Evolutionary conservation across 2,888 invertebrate species (phyloP).

Genomic region (Andrena flavipes): DNA sequence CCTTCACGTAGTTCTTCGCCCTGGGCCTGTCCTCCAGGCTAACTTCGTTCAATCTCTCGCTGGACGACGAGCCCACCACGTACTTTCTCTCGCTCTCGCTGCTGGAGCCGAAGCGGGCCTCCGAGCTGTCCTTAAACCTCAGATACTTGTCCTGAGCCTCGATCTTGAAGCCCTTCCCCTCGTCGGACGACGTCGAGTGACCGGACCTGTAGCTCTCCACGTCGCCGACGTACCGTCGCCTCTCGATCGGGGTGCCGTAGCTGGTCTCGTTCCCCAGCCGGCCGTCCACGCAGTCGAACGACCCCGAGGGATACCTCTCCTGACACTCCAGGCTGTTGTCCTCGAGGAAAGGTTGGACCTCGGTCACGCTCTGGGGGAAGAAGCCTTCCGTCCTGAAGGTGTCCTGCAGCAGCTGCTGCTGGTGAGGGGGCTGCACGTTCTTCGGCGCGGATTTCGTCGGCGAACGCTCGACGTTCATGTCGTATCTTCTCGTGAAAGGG

Average conservation of each 20-base stretch:
- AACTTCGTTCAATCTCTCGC: conserved; percentile 77
- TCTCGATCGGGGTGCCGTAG: conserved; percentile 68
- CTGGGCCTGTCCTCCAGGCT: conserved; percentile 65
- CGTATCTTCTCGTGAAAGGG: conserved; percentile 73
- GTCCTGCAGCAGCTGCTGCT: conserved; percentile 70
- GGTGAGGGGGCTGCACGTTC: conserved; percentile 52
- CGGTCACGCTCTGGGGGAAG: conserved; percentile 80
- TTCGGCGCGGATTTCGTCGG: conserved; percentile 71
- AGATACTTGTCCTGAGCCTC: conserved; percentile 66
- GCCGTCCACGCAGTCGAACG: conserved; percentile 80
- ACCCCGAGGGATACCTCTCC: conserved; percentile 74
- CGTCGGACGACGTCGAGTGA: conserved; percentile 78
- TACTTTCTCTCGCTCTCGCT: conserved; percentile 80
- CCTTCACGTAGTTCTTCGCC: conserved; percentile 75
- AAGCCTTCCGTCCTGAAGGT: conserved; percentile 78
- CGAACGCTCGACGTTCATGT: conserved; percentile 77
- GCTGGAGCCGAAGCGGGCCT: conserved; percentile 77
- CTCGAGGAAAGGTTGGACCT: conserved; percentile 71
- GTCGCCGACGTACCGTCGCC: conserved; percentile 62
- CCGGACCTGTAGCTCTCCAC: conserved; percentile 70
- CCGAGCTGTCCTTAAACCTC: conserved; percentile 67
- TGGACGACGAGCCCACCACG: conserved; percentile 72
- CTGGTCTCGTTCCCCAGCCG: conserved; percentile 64
- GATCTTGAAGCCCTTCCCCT: conserved; percentile 75
- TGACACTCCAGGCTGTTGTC: conserved; percentile 74